Evolutionary conservation across 2,113 vertebrate species (phyloP).

Genomic region (Gymnarchus niloticus): DNA sequence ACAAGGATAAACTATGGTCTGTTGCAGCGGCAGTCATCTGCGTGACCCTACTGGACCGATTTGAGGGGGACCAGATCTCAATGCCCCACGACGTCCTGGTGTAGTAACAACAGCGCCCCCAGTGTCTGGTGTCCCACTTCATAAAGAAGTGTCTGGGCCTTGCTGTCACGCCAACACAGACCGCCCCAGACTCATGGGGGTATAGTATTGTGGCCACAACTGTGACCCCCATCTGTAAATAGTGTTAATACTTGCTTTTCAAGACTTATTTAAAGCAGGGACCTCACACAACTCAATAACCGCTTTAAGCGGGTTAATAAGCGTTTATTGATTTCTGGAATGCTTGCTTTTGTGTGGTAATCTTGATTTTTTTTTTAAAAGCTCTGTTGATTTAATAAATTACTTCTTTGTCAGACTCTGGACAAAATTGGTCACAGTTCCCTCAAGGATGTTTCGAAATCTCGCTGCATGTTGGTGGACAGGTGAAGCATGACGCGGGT

Average conservation of each 20-base stretch:
- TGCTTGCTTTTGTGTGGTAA: not conserved
- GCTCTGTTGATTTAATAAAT: not conserved
- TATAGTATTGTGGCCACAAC: not conserved
- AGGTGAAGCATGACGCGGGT: not conserved
- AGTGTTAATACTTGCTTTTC: constrained; percentile 12
- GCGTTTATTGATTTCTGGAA: not conserved
- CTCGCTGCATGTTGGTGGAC: too few relatives aligned
- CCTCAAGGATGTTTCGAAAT: not conserved
- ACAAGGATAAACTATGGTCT: not conserved
- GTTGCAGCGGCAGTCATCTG: constrained; percentile 77
- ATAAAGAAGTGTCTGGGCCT: constrained; percentile 70
- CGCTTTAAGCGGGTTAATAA: not conserved
- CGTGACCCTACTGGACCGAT: constrained; percentile 71
- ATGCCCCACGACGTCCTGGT: constrained; percentile 65
- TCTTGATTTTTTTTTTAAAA: not conserved
- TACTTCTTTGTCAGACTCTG: not conserved
- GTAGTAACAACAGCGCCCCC: constrained; percentile 74
- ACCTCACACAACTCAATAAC: not conserved
- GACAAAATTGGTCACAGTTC: not conserved
- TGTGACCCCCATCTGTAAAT: constrained; percentile 14
- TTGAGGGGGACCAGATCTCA: constrained; percentile 79
- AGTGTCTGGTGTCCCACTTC: constrained; percentile 70
- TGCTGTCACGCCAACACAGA: not conserved
- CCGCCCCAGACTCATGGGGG: not conserved
- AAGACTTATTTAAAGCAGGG: constrained; percentile 3